A percentile compares a stretch with the other conserved stretches of the same genome.
Conservation (phyloP, 2,888 invertebrate species). For the Caradrina clavipalpis region DNA sequence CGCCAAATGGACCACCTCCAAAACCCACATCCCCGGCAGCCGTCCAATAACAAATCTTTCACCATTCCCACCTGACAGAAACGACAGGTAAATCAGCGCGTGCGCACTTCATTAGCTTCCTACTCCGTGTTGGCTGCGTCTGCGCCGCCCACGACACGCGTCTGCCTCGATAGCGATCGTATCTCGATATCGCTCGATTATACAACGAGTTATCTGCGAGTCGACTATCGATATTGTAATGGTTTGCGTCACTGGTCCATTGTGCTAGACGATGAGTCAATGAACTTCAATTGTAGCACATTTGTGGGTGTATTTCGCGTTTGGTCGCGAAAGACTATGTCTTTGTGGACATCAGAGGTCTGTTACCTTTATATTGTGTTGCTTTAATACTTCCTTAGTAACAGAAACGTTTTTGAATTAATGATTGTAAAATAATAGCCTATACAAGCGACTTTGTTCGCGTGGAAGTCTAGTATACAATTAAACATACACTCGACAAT, state of each 20-base stretch:
- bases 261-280: slow-evolving; percentile 69
- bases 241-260: slow-evolving; percentile 73
- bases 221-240: slow-evolving; percentile 73
- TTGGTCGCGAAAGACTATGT: slow-evolving; percentile 21
- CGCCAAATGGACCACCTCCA: slow-evolving; percentile 50
- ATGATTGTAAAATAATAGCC: too few relatives aligned
- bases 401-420: too few relatives aligned
- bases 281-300: slow-evolving; percentile 61
- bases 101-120: slow-evolving; percentile 41
- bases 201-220: slow-evolving; percentile 73
- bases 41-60: slow-evolving; percentile 39
- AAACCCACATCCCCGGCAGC: slow-evolving; percentile 28
- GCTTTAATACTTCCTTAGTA: too few relatives aligned
- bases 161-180: slow-evolving; percentile 69
- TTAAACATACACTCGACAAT: too few relatives aligned
- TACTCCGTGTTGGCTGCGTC: slow-evolving; percentile 22
- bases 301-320: slow-evolving; percentile 48
- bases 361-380: background rate
- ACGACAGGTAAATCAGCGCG: slow-evolving; percentile 25
- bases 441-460: too few relatives aligned
- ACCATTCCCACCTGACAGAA: slow-evolving; percentile 36
- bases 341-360: background rate
- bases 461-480: too few relatives aligned
- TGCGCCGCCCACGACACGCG: slow-evolving; percentile 75
- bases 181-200: slow-evolving; percentile 78